Base-by-base conservation (phyloP, 2,113 vertebrate species). In the Tachysurus vachellii region DNA sequence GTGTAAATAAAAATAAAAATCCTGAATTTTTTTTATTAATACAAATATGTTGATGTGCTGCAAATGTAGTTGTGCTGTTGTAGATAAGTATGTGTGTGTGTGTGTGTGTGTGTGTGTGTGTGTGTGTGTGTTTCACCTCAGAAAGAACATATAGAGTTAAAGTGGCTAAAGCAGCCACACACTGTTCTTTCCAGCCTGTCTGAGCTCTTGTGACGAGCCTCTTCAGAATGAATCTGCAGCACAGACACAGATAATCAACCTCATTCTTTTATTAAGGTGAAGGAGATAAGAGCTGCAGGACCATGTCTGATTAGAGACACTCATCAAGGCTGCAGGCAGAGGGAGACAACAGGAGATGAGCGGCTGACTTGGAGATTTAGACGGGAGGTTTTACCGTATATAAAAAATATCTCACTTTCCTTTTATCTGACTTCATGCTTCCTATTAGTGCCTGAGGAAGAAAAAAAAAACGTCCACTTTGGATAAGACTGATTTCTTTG, bases 211-310 rank as follows among this genome's bases (percentile, higher is more conserved):
- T 87, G 82, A 91, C 88, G 80, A 77, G 59, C 57, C 19, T 2
- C 87, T 80, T 90, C 90, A 87, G 88, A 92, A 89, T 75, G 90
- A 93, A 92, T 91, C 88, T 88, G 62, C 84, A 75, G 87, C 23
- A 13, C 9, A 77, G 53, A 88, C 44, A 36, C 83, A 86, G 80
- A 80, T 90, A 92, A 92, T 92, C 92, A 90, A 83, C 62, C 90
- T 88, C 77, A 53, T 59, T 21, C 86, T 91, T 90, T 92, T 91
- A 91, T 90, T 90, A 90, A 92, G 89, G 85, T 89, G 91, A 92
- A 91, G 86, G n/a, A 88, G 91, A 93, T 94, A 87, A 91, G 90
- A 75, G 77, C 82, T 36, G 56, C 87, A 66, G 77, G 79, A 87
- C 59, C 90, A 85, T 71, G 88, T 86, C 86, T 88, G 89, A 89